These are phyloP conservation scores for Cabera pusaria DNA, from an alignment of 2,888 invertebrate species.

Conservation along the genomic window DNA sequence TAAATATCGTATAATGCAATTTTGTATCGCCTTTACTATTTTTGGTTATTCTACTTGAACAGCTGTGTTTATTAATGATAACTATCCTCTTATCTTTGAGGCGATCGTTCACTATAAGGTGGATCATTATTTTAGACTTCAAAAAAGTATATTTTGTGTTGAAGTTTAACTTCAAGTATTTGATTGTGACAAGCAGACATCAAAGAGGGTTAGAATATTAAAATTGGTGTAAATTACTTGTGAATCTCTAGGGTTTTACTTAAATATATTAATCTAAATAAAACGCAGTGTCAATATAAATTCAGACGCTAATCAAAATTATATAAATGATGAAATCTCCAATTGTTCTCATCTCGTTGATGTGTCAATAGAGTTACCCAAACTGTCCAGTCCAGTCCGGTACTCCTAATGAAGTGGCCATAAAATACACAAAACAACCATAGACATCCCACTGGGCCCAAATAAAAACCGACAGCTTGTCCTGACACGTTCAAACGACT, in stretches of 20 bases:
- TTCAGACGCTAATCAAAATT: too few species aligned
- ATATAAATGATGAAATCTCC: slow-evolving; percentile 9
- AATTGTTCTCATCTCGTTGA: slow-evolving; percentile 36
- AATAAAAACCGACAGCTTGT: slow-evolving; percentile 72
- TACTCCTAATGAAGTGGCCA: slow-evolving; percentile 69
- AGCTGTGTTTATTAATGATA: slow-evolving; percentile 9
- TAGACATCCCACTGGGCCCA: slow-evolving; percentile 67
- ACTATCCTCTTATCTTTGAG: slow-evolving; percentile 9
- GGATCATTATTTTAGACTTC: too few species aligned
- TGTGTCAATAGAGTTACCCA: slow-evolving; percentile 61
- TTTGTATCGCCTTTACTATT: background rate
- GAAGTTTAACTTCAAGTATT: too few species aligned
- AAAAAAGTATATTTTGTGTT: too few species aligned
- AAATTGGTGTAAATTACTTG: too few species aligned
- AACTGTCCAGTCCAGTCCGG: slow-evolving; percentile 57
- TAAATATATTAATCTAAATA: too few species aligned
- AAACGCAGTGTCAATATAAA: too few species aligned
- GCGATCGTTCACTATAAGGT: too few species aligned
- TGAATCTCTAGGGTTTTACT: too few species aligned
- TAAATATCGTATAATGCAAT: too few species aligned
- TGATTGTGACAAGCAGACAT: too few species aligned
- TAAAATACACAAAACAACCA: slow-evolving; percentile 74
- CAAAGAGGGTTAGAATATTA: too few species aligned
- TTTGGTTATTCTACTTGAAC: slow-evolving; percentile 3
- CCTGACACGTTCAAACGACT: slow-evolving; percentile 73